phyloP scores from a whole-genome alignment of 2,888 invertebrate genomes.

The Drosophila birchii region DNA sequence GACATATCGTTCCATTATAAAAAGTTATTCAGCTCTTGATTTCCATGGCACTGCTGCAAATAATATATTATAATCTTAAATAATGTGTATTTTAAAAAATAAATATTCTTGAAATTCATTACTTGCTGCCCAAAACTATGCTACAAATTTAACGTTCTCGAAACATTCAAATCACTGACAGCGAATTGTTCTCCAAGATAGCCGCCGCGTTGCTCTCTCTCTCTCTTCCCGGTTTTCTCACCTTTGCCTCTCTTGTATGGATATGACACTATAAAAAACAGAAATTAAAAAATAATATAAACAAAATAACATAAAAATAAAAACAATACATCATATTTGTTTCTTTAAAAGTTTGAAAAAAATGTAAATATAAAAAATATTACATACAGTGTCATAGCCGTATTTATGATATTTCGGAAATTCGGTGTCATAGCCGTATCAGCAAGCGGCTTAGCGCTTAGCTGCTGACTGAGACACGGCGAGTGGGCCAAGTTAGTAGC shows the following conservation, averaged over 20 bases:
- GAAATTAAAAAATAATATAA: background rate
- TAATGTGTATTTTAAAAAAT: background rate
- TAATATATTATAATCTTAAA: background rate
- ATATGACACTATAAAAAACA: background rate
- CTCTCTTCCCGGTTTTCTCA: conserved; percentile 3
- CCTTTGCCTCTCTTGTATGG: background rate
- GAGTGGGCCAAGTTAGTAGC: conserved; percentile 47
- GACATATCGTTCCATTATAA: background rate
- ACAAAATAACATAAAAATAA: background rate
- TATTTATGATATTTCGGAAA: too few species aligned
- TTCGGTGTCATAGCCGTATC: background rate
- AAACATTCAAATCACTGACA: background rate
- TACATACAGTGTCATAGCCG: background rate
- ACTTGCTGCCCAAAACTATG: background rate
- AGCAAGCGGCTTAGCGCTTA: conserved; percentile 39
- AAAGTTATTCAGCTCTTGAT: background rate
- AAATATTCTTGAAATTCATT: background rate
- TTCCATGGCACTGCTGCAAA: background rate
- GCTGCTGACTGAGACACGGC: conserved; percentile 6
- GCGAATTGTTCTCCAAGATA: background rate
- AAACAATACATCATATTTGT: background rate
- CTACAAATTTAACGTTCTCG: background rate
- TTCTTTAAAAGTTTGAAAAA: background rate
- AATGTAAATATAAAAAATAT: too few species aligned
- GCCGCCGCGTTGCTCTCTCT: background rate